A percentile compares a stretch with the other conserved stretches of the same genome.
Evolutionary conservation across 2,113 vertebrate species (phyloP).

Genomic region (Tichodroma muraria): DNA sequence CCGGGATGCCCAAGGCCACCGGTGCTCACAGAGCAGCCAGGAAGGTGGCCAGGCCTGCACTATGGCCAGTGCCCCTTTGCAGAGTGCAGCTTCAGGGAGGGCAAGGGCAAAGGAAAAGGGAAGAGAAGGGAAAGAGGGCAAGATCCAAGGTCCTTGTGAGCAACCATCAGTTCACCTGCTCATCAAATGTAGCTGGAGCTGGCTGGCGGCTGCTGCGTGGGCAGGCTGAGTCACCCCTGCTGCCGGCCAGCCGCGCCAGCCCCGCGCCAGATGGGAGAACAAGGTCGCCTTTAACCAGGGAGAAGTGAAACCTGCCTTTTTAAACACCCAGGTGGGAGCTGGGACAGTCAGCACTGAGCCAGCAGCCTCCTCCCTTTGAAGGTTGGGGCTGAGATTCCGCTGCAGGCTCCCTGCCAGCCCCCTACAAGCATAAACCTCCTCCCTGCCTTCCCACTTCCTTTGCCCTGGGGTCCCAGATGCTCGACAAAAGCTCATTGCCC

Average conservation of each 20-base stretch:
- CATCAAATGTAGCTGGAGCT: background rate
- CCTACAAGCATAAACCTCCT: background rate
- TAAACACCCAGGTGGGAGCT: background rate
- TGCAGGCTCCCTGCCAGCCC: background rate
- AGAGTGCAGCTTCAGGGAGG: background rate
- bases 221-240: slow-evolving; percentile 13
- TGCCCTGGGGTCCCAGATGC: background rate
- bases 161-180: background rate
- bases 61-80: accelerated
- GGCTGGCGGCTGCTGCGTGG: background rate
- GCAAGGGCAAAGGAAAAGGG: no score
- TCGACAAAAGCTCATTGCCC: accelerated
- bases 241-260: background rate
- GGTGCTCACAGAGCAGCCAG: accelerated
- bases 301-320: slow-evolving; percentile 12
- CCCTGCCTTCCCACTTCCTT: background rate
- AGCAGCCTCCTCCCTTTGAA: background rate
- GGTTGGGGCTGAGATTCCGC: background rate
- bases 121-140: background rate
- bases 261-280: background rate
- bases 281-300: background rate
- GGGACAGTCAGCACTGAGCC: background rate
- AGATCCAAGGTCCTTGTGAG: background rate
- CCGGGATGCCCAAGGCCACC: accelerated
- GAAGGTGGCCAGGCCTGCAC: background rate